These are phyloP conservation scores for Rotaria socialis DNA, from an alignment of 2,888 invertebrate species.

Conservation along the genomic window DNA sequence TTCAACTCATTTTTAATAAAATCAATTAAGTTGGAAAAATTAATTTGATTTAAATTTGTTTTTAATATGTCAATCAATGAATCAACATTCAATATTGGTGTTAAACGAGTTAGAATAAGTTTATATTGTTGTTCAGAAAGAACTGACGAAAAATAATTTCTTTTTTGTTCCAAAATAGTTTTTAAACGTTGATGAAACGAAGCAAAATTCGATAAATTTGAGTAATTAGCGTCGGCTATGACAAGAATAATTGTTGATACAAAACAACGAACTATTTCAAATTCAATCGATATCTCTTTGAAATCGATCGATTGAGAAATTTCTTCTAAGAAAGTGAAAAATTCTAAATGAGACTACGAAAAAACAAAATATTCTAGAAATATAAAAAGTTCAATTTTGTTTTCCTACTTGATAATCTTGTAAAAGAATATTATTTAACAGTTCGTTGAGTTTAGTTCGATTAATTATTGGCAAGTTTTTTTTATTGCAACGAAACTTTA, in stretches of 20 bases:
- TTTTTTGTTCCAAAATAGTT: not conserved
- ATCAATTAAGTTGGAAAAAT: not conserved
- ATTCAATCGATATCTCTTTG: not conserved
- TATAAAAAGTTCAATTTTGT: not conserved
- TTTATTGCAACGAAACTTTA: not conserved
- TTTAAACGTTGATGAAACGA: not conserved
- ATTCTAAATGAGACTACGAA: not conserved
- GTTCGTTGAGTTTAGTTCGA: not conserved
- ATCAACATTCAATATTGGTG: not conserved
- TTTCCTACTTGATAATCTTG: not conserved
- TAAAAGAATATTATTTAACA: not conserved
- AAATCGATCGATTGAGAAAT: not conserved
- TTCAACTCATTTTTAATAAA: not conserved
- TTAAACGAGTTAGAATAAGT: not conserved
- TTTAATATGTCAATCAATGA: not conserved
- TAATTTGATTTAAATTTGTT: not conserved
- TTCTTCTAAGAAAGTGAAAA: not conserved
- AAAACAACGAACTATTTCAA: not conserved
- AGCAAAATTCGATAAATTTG: not conserved
- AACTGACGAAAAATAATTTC: not conserved
- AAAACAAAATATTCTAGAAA: not conserved
- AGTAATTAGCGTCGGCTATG: not conserved
- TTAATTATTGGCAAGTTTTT: not conserved
- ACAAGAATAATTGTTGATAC: not conserved
- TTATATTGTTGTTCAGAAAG: slow-evolving; percentile 18